These are phyloP conservation scores for Acyrthosiphon pisum DNA, from an alignment of 1,140 invertebrate genomes.

Conservation along the genomic window DNA sequence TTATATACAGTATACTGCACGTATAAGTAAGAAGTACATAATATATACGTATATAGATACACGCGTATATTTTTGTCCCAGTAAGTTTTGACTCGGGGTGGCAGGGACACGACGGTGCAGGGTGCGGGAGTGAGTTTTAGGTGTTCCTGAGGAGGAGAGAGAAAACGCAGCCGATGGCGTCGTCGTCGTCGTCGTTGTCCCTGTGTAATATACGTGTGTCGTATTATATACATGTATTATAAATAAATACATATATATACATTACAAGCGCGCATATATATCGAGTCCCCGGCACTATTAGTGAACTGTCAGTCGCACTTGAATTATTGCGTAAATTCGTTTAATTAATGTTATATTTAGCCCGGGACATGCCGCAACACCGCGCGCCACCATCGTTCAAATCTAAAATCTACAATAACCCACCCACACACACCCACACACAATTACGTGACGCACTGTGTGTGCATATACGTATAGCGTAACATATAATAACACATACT, in stretches of 20 bases:
- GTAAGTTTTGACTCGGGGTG: constrained; percentile 12
- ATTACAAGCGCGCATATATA: background rate
- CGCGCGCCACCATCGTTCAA: background rate
- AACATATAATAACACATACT: background rate
- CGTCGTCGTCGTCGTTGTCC: background rate
- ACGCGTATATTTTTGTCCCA: background rate
- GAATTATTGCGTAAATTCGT: constrained; percentile 56
- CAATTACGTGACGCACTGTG: background rate
- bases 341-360: constrained; percentile 57
- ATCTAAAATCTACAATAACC: constrained; percentile 52
- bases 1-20: background rate
- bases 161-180: constrained; percentile 28
- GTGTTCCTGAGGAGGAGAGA: background rate
- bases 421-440: background rate
- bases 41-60: background rate
- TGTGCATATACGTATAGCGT: background rate
- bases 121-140: background rate
- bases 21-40: background rate
- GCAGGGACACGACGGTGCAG: background rate
- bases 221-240: background rate
- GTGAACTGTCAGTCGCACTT: constrained; percentile 57
- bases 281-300: constrained; percentile 55
- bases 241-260: background rate
- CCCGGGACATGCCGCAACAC: constrained; percentile 49
- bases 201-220: background rate